Base-by-base conservation (phyloP, 2,113 vertebrate species). In the Hyperopisus bebe region DNA sequence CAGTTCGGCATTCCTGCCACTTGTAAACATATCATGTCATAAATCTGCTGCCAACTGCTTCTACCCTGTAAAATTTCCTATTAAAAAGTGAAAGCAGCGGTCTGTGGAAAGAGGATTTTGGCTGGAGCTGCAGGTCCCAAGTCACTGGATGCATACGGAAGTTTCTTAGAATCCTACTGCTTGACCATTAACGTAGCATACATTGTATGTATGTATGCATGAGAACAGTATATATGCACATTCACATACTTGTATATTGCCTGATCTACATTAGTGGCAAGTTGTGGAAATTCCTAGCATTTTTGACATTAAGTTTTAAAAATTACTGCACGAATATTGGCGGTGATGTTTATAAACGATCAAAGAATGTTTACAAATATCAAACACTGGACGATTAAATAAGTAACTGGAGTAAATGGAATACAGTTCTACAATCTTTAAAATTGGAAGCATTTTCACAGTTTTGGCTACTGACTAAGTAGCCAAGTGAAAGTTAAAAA, bases 101-200 rank as follows among this genome's bases (percentile, higher is more conserved):
- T 53, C 58, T 17, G 74, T 82, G 84, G 84, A 53, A 47, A 48
- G 82, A 88, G 47, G n/a, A 66, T 24, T 58, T 88, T 90, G 91
- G 62, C 86, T 86, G 80, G 51, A 35, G 15, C 24, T 24, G 24
- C 50, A 87, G 85, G 27, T 50, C 15, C 31, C 27, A 53, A 27
- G 13, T 51, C 50, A 53, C 5, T 27, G n/a, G n/a, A 27, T 70
- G n/a, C 27, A 70, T 31, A 11, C 3, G 9, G 27, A 31, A 70
- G 3, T 31, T 31, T 55, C 17, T 87, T 27, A 55, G 27, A 27
- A 70, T 27, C 62, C 10, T 31, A 70, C 62, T 70, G 62, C 62
- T 70, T 3, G 27, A 13, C n/a, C 10, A 11, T 70, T 70, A 70
- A 66, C 3, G 10, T 70, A 31, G n/a, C n/a, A 70, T 70, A 27